A percentile compares a stretch with the other conserved stretches of the same genome.
phyloP scores from a whole-genome alignment of 2,888 invertebrate genomes.

The Yponomeuta malinellus region DNA sequence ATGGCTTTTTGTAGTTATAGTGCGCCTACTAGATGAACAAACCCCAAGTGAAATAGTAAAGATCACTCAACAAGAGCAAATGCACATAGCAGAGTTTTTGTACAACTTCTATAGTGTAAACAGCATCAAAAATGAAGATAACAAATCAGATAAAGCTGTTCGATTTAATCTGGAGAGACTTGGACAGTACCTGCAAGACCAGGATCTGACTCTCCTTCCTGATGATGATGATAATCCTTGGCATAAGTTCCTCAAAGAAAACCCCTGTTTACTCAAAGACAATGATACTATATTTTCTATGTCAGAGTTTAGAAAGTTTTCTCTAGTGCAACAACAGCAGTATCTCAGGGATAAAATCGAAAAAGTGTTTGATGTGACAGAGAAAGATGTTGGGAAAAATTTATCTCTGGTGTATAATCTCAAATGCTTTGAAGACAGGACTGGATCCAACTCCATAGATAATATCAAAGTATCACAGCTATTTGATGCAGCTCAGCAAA shows the following conservation, averaged over 20 bases:
- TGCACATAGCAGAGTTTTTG: slow-evolving; percentile 93
- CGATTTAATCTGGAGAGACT: slow-evolving; percentile 91
- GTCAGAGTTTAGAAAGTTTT: slow-evolving; percentile 82
- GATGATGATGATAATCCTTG: slow-evolving; percentile 85
- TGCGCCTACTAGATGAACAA: slow-evolving; percentile 88
- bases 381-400: slow-evolving; percentile 78
- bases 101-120: slow-evolving; percentile 82
- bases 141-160: slow-evolving; percentile 62
- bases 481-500: slow-evolving; percentile 61
- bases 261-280: slow-evolving; percentile 82
- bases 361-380: slow-evolving; percentile 81
- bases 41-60: slow-evolving; percentile 88
- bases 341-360: slow-evolving; percentile 79
- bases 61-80: slow-evolving; percentile 91
- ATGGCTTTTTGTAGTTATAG: slow-evolving; percentile 93
- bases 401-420: slow-evolving; percentile 75
- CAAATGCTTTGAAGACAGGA: slow-evolving; percentile 60
- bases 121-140: slow-evolving; percentile 37
- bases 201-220: slow-evolving; percentile 81
- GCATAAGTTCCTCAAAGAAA: slow-evolving; percentile 84
- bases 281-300: slow-evolving; percentile 83
- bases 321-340: slow-evolving; percentile 88
- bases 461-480: slow-evolving; percentile 65
- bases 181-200: slow-evolving; percentile 91
- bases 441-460: slow-evolving; percentile 34